Percentiles rank a stretch among this genome's conserved stretches.
These are phyloP conservation scores for Cheilosia vulpina DNA, from an alignment of 2,888 invertebrate species.

Conservation along the genomic window DNA sequence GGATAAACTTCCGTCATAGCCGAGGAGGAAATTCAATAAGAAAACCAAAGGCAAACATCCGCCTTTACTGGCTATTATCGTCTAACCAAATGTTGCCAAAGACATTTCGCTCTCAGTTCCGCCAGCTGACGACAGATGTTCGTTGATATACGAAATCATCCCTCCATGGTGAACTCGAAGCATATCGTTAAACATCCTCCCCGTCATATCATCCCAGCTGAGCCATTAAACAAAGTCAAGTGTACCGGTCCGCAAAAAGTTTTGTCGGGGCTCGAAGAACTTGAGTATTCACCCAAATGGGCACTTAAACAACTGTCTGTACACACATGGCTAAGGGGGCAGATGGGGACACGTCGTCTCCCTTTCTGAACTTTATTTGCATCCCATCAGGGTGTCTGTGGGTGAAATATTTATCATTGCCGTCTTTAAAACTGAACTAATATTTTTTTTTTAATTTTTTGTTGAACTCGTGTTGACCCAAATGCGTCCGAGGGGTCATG, in stretches of 20 bases:
- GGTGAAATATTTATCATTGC: slow-evolving; percentile 14
- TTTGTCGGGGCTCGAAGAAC: slow-evolving; percentile 29
- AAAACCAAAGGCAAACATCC: slow-evolving; percentile 58
- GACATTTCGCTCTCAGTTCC: slow-evolving; percentile 32
- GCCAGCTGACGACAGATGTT: slow-evolving; percentile 27
- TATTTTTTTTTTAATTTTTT: background rate
- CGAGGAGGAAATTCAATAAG: slow-evolving; percentile 63
- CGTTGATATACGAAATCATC: slow-evolving; percentile 51
- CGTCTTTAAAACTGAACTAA: slow-evolving; percentile 11
- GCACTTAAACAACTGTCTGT: slow-evolving; percentile 63
- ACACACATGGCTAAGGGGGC: slow-evolving; percentile 13
- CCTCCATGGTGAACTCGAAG: slow-evolving; percentile 1
- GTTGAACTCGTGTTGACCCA: slow-evolving; percentile 30
- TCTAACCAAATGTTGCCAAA: slow-evolving; percentile 65
- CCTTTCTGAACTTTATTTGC: slow-evolving; percentile 46
- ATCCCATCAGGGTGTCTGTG: slow-evolving; percentile 12
- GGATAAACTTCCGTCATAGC: slow-evolving; percentile 39
- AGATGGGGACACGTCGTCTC: background rate
- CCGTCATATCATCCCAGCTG: slow-evolving; percentile 65
- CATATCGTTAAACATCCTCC: slow-evolving; percentile 41
- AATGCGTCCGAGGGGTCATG: slow-evolving; percentile 29
- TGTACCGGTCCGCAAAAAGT: slow-evolving; percentile 53
- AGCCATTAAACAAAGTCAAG: slow-evolving; percentile 63
- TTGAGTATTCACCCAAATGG: slow-evolving; percentile 67
- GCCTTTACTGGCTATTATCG: slow-evolving; percentile 56